Base-by-base conservation (phyloP, 2,113 vertebrate genomes). In the Labrus mixtus region DNA sequence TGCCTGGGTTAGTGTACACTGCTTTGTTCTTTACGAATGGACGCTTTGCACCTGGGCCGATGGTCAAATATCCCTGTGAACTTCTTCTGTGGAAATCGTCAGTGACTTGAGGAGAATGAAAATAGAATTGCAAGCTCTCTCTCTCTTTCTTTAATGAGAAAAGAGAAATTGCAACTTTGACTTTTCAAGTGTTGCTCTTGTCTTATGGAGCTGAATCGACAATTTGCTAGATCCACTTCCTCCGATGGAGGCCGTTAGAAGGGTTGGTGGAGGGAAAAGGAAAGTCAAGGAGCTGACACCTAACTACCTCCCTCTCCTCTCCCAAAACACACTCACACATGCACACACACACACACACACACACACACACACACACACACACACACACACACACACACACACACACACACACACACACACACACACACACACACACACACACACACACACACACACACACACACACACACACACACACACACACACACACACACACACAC, bases 201-300 rank as follows among this genome's bases (percentile, higher is more conserved):
- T 87, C 72, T 76, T 58, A 37, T 23, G 62, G 72, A 79, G 91
- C 91, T 92, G 90, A 94, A 91, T 78, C 84, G 87, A 91, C 89
- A 90, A 68, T 90, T 78, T 78, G 76, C 85, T 88, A 76, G 81
- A 88, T 86, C 61, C 62, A 79, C 84, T 94, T 94, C 93, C 94
- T 93, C 72, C 85, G 64, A 85, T 76, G 79, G 88, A 92, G 89
- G 88, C 87, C 88, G 13, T 82, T 77, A 54, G 70, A 79, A 72
- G 69, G 68, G 81, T 81, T 68, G 37, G n/a, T 50, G 9, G 55
- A 71, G 66, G 70, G 68, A 23, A 57, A 64, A 72, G 83, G 72
- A 66, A 72, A 86, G 90, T 93, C 92, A 93, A 92, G 88, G 90
- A 91, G 76, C 85, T 88, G 83, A 90, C 85, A 86, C 85, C 67